These are phyloP conservation scores for Danaus plexippus DNA, from an alignment of 1,140 invertebrate genomes.

Conservation along the genomic window DNA sequence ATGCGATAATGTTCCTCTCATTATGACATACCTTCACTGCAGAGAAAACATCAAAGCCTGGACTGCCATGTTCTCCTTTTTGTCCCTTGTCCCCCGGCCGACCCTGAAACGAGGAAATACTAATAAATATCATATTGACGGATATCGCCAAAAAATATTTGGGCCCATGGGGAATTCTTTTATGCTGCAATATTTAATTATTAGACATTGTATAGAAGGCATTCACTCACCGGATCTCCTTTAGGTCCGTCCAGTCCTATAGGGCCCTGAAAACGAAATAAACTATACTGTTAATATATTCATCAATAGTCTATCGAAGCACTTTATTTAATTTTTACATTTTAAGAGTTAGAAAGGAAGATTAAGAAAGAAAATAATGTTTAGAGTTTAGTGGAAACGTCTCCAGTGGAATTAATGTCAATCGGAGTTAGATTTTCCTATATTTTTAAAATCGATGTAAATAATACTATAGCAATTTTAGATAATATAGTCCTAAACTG, in stretches of 20 bases:
- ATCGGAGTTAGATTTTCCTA: too few relatives aligned
- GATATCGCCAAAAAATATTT: neutral
- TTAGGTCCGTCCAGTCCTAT: constrained; percentile 95
- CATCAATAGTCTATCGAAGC: too few relatives aligned
- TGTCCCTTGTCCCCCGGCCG: constrained; percentile 89
- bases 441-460: too few relatives aligned
- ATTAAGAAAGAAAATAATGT: too few relatives aligned
- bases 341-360: too few relatives aligned
- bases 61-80: constrained; percentile 87
- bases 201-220: too few relatives aligned
- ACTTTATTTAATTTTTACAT: too few relatives aligned
- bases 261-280: constrained; percentile 82
- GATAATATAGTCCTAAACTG: too few relatives aligned
- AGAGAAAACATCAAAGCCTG: constrained; percentile 90
- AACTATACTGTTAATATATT: constrained; percentile 30
- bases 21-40: constrained; percentile 84
- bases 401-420: too few relatives aligned
- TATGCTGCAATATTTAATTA: neutral
- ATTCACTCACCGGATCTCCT: constrained; percentile 87
- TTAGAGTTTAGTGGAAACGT: too few relatives aligned
- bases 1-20: too few relatives aligned
- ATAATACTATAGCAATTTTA: too few relatives aligned
- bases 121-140: neutral
- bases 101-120: constrained; percentile 74
- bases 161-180: neutral